Base-by-base conservation (phyloP, 2,888 invertebrate species). In the Antitype chi region DNA sequence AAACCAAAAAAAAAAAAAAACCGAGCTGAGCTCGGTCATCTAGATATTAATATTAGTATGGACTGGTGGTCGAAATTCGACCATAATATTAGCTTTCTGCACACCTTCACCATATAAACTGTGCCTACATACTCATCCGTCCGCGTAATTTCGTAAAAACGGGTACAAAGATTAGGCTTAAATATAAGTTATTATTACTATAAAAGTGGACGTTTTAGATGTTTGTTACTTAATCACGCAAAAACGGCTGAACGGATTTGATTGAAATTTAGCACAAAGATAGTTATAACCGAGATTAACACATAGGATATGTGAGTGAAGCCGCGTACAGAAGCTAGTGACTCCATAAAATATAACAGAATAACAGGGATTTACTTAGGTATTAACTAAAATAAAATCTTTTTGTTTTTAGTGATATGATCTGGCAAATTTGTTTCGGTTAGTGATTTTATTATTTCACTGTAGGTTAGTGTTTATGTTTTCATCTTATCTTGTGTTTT, bases 341-440 rank as follows among this genome's bases (percentile, higher is more conserved):
- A 49, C 9, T 23, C 28, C 49, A 49, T 67, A 28, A 66, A 25
- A 49, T 23, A 20, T 47, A 15, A 28, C 17, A 28, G 28, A 13
- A 52, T 25, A 72, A 60, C 13, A 66, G 28, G 47, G 32, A 57
- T 63, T 9, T 28, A 5, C 6, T 7, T 23, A 32, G 23, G 49
- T 25, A 17, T 32, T 11, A 13, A 23, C 20, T 17, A 74, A 47
- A 25, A 74, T 28, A 47, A n/a, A 38, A 47, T 49, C 25, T 25
- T 38, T 20, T 20, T 74, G 11, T 32, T 32, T 4, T 47, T 47
- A 47, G 47, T 55, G 20, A n/a, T 73, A 11, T 38, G 17, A 49
- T 32, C 17, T 73, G 20, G 23, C 25, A 20, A 59, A 25, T 74
- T 52, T 60, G 15, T 75, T 75, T n/a, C n/a, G 25, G 7, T 25